Base-by-base conservation (phyloP, 2,888 invertebrate genomes). In the Lasioglossum marginatum region DNA sequence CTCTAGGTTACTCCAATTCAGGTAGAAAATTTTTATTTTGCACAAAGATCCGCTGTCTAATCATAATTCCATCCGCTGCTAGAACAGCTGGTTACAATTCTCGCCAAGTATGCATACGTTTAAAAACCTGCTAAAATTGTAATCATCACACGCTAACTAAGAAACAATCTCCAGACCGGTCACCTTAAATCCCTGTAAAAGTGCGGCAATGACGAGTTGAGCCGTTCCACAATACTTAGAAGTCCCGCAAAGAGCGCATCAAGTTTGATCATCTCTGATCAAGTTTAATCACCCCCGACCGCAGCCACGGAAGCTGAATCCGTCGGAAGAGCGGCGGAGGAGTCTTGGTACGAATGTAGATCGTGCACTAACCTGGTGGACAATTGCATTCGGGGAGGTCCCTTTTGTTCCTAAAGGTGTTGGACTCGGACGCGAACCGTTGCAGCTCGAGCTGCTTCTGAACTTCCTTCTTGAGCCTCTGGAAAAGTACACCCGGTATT, bases 371-470 rank as follows among this genome's bases (percentile, higher is more conserved):
- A 95, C 95, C 95, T 89, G 93, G 89, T 81, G 95, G 95, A 92
- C 95, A 95, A 80, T 94, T 94, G 92, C 95, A 95, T n/a, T 95
- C 94, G 57, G 92, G 75, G 16, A 91, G 81, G 60, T 94, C 93
- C 79, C 95, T 92, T 87, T 93, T 95, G 91, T 88, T 91, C 90
- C 95, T 93, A 89, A 93, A 93, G 79, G 92, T 68, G 66, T 82
- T 82, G 40, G 37, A 45, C 71, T 89, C 91, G 31, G 85, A 79
- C 27, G 77, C 45, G 23, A 71, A 82, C 43, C 88, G 89, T 34
- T 87, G 88, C 79, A 68, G 83, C 52, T 82, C 82, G 31, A 92
- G 76, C 45, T 92, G 87, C 71, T 92, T 91, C 74, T 89, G 91
- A 19, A 94, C 81, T 78, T 94, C 92, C 63, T 81, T 82, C 79